phyloP scores from a whole-genome alignment of 2,888 invertebrate genomes.

The Aspidiotus rigidus region DNA sequence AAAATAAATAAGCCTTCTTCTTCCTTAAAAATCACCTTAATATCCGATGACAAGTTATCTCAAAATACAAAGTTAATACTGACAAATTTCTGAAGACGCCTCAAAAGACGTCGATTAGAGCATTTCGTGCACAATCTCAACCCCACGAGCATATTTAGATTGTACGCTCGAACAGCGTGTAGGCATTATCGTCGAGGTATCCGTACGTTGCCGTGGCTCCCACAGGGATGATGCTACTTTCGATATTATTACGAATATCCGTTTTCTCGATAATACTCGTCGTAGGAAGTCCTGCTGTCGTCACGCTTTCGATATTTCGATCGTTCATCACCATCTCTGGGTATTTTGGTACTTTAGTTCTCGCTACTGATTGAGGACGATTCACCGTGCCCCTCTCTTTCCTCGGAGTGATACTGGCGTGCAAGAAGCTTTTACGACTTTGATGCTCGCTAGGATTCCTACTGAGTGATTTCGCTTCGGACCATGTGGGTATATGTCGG shows the following conservation, averaged over 20 bases:
- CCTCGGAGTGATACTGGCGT: neutral
- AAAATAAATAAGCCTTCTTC: too few species aligned
- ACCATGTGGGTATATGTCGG: slow-evolving; percentile 11
- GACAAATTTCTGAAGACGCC: neutral
- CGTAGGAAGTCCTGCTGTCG: slow-evolving; percentile 1
- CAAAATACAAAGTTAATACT: too few species aligned
- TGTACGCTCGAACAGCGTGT: too few species aligned
- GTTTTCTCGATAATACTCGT: too few species aligned
- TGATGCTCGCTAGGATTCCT: neutral
- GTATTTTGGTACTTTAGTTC: slow-evolving; percentile 3
- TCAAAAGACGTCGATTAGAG: neutral
- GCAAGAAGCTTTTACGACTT: slow-evolving; percentile 1
- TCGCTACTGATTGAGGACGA: slow-evolving; percentile 6
- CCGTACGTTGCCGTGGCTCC: neutral
- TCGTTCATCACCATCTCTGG: slow-evolving; percentile 15
- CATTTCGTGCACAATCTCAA: neutral
- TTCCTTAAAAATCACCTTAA: too few species aligned
- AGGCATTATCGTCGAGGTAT: neutral
- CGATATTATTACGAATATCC: neutral
- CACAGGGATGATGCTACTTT: neutral
- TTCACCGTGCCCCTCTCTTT: slow-evolving; percentile 15
- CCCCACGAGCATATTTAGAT: too few species aligned
- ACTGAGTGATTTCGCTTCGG: slow-evolving; percentile 12
- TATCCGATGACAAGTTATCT: too few species aligned
- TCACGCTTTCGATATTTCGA: slow-evolving; percentile 4